Evolutionary conservation across 2,797 vertebrate genomes (phyloP).

Genomic region (Sciaenops ocellatus): DNA sequence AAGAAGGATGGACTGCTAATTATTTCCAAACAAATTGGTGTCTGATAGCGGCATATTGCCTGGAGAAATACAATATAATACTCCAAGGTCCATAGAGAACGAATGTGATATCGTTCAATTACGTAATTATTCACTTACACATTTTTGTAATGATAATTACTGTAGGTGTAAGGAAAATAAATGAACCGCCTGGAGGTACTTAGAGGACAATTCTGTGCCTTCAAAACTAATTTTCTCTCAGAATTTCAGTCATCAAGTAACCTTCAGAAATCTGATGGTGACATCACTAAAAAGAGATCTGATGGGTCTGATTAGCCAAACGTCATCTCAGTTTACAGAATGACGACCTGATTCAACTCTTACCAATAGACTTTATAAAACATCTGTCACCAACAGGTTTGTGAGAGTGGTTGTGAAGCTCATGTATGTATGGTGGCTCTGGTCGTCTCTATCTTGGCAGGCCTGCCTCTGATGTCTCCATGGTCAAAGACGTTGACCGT

Average conservation of each 20-base stretch:
- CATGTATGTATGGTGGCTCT: too few species aligned
- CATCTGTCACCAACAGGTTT: too few species aligned
- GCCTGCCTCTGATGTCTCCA: too few species aligned
- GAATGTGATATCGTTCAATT: not conserved
- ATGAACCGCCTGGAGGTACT: not conserved
- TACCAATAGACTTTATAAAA: too few species aligned
- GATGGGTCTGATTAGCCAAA: not conserved
- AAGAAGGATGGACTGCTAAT: conserved; percentile 35
- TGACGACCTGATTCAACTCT: too few species aligned
- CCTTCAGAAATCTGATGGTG: not conserved
- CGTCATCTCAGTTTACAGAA: too few species aligned
- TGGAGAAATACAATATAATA: not conserved
- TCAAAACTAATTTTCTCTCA: not conserved
- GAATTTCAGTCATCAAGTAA: not conserved
- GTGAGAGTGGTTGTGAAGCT: too few species aligned
- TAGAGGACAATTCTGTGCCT: not conserved
- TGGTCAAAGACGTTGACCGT: too few species aligned
- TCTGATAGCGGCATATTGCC: conserved; percentile 19
- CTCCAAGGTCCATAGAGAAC: conserved; percentile 3
- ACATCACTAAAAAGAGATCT: not conserved
- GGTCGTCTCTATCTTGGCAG: too few species aligned
- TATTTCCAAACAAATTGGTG: conserved; percentile 39
- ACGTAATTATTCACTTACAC: conserved; percentile 16
- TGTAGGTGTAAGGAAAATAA: not conserved
- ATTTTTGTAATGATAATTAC: not conserved